A percentile compares a stretch with the other conserved stretches of the same genome.
Evolutionary conservation across 2,888 invertebrate species (phyloP).

Genomic region (Phaonia tiefii): DNA sequence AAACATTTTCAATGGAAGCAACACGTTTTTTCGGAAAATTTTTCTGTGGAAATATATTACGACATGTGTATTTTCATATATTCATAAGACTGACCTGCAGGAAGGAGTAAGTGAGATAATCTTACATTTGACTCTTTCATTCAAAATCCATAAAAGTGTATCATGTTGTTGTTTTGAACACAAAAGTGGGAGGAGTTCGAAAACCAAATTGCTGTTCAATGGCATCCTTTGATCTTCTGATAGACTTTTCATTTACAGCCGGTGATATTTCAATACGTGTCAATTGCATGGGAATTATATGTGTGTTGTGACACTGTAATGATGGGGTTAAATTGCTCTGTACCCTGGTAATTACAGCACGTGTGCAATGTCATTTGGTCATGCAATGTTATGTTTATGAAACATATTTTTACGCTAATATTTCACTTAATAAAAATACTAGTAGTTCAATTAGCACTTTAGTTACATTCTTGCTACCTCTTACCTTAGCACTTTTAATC

Average conservation of each 20-base stretch:
- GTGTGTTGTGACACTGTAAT: background rate
- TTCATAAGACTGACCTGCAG: too few relatives aligned
- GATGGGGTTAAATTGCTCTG: background rate
- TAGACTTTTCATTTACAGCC: background rate
- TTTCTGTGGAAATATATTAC: slow-evolving; percentile 13
- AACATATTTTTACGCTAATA: slow-evolving; percentile 44
- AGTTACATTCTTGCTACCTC: background rate
- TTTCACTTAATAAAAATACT: slow-evolving; percentile 36
- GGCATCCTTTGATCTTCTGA: slow-evolving; percentile 1
- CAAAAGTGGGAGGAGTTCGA: slow-evolving; percentile 12
- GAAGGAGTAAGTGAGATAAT: background rate
- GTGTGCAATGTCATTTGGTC: slow-evolving; percentile 29
- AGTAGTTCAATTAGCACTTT: slow-evolving; percentile 40
- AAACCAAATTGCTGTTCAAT: background rate
- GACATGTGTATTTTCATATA: background rate
- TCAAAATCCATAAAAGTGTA: background rate
- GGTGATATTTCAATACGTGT: background rate
- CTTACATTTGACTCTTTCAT: background rate
- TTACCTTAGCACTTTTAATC: slow-evolving; percentile 11
- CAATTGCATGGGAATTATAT: slow-evolving; percentile 17
- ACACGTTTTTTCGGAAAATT: background rate
- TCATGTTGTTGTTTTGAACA: background rate
- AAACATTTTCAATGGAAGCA: too few relatives aligned
- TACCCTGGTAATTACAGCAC: background rate
- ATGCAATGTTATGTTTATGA: slow-evolving; percentile 52